Evolutionary conservation across 2,888 invertebrate genomes (phyloP).

Genomic region (Pheosia gnoma): DNA sequence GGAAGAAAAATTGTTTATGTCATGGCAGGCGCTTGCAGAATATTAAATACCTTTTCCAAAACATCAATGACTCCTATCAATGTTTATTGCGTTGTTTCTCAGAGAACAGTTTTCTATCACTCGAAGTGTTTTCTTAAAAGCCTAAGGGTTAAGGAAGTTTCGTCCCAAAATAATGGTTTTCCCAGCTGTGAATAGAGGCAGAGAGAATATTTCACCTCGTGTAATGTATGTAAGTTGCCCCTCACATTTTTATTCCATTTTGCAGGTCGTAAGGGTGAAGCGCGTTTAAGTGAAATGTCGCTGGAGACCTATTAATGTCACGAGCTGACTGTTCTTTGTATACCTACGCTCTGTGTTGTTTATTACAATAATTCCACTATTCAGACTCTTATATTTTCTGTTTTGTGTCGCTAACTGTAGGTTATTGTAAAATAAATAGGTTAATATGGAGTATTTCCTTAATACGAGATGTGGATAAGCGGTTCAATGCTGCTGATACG

Average conservation of each 20-base stretch:
- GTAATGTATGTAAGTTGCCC: background rate
- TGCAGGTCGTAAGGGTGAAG: slow-evolving; percentile 1
- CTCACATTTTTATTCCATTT: slow-evolving; percentile 4
- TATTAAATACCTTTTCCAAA: background rate
- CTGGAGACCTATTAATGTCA: slow-evolving; percentile 5
- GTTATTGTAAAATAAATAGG: too few species aligned
- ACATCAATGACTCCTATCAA: background rate
- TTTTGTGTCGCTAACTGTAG: too few species aligned
- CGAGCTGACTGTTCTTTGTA: background rate
- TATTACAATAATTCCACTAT: too few species aligned
- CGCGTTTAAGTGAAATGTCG: slow-evolving; percentile 2
- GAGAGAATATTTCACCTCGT: background rate
- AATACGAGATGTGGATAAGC: too few species aligned
- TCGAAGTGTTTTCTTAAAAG: background rate
- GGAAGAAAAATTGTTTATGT: slow-evolving; percentile 1
- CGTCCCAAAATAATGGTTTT: background rate
- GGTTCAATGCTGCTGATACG: too few species aligned
- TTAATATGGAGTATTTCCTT: too few species aligned
- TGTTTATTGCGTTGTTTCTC: too few species aligned
- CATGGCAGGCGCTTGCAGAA: background rate
- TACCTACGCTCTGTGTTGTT: background rate
- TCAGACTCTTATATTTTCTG: too few species aligned
- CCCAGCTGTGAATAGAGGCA: background rate
- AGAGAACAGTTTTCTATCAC: background rate
- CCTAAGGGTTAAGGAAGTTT: background rate